Percentiles rank a stretch among this genome's conserved stretches.
These are phyloP conservation scores for Gallinago jamesoni DNA, from an alignment of 2,113 vertebrate genomes.

Conservation along the genomic window DNA sequence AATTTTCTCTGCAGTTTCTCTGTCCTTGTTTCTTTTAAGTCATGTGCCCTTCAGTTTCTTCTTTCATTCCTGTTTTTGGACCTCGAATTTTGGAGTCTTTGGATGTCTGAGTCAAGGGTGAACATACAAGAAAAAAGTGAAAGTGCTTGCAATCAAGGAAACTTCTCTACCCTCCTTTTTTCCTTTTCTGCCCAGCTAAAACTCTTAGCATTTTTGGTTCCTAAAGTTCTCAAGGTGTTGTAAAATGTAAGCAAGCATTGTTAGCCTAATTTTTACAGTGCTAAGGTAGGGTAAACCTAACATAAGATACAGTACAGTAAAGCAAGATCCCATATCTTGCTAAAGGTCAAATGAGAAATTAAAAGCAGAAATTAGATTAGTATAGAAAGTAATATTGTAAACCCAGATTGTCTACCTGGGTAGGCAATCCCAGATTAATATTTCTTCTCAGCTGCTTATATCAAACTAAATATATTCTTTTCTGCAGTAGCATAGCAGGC, in stretches of 20 bases:
- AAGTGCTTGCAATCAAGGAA: not conserved
- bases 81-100: not conserved
- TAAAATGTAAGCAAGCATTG: not conserved
- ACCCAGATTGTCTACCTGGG: not conserved
- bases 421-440: not conserved
- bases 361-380: not conserved
- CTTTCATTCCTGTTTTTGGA: not conserved
- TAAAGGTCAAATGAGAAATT: not conserved
- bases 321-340: not conserved
- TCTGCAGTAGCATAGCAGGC: not conserved
- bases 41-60: not conserved
- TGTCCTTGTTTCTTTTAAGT: not conserved
- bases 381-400: not conserved
- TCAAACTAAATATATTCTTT: not conserved
- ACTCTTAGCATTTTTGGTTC: not conserved
- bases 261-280: not conserved
- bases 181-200: not conserved
- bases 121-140: not conserved
- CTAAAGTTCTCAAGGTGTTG: not conserved
- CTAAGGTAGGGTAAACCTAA: not conserved
- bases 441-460: not conserved
- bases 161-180: not conserved
- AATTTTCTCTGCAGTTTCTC: slow-evolving; percentile 18
- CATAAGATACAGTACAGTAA: not conserved
- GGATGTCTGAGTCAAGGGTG: not conserved